Evolutionary conservation across 2,797 vertebrate genomes (phyloP).

Genomic region (Dicrostonyx torquatus): DNA sequence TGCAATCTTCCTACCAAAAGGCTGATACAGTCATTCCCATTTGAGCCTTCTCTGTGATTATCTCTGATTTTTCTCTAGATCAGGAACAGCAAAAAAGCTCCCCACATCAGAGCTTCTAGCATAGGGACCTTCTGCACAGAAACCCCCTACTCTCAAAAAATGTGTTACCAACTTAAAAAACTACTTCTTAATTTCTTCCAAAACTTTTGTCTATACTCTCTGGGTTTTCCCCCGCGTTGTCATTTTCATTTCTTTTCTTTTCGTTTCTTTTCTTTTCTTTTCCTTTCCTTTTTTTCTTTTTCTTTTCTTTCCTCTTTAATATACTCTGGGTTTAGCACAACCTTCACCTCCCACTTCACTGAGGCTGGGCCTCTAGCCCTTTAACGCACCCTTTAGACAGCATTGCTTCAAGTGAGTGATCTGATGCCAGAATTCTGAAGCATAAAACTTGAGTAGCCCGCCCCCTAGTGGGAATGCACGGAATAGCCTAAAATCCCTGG

Average conservation of each 20-base stretch:
- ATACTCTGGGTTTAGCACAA: background rate
- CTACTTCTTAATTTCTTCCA: background rate
- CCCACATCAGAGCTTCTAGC: background rate
- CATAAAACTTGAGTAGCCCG: constrained; percentile 68
- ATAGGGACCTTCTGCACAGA: background rate
- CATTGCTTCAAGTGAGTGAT: background rate
- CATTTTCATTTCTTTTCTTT: background rate
- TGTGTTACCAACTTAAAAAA: background rate
- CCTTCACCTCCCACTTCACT: background rate
- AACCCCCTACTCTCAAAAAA: background rate
- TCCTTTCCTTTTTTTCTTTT: too few species aligned
- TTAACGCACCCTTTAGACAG: background rate
- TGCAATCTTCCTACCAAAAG: background rate
- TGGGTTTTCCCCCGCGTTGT: background rate
- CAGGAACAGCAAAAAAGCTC: background rate
- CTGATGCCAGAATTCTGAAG: constrained; percentile 12
- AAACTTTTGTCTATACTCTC: background rate
- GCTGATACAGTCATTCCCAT: background rate
- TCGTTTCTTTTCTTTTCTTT: background rate
- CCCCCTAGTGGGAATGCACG: constrained; percentile 74
- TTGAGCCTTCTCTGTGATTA: background rate
- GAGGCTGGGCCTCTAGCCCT: background rate
- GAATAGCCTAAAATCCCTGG: constrained; percentile 29
- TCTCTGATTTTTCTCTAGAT: background rate
- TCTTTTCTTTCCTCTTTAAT: background rate